Evolutionary conservation across 2,888 invertebrate genomes (phyloP).

Genomic region (Oxycera nigricornis): DNA sequence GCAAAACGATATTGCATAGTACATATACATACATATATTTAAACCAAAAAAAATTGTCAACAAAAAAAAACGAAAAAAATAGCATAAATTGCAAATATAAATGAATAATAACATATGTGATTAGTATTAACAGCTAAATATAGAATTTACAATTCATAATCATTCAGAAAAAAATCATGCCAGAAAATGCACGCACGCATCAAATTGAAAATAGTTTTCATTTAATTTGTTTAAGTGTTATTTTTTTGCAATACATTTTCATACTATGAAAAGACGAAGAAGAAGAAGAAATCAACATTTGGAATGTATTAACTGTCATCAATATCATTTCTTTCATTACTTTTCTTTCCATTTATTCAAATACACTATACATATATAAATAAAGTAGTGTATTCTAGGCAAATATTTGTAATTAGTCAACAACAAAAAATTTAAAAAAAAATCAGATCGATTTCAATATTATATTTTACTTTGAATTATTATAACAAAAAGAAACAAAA

Average conservation of each 20-base stretch:
- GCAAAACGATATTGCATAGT: too few relatives aligned
- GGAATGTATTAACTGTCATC: neutral
- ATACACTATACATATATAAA: neutral
- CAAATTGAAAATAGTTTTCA: too few relatives aligned
- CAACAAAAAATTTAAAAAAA: slow-evolving; percentile 10
- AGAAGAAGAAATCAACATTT: neutral
- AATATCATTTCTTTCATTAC: neutral
- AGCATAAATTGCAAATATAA: too few relatives aligned
- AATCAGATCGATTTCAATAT: neutral
- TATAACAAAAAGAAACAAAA: neutral
- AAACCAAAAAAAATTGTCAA: too few relatives aligned
- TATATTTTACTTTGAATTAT: slow-evolving; percentile 8
- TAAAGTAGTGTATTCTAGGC: slow-evolving; percentile 5
- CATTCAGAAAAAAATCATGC: neutral
- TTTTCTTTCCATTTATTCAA: neutral
- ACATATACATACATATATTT: too few relatives aligned
- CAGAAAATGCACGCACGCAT: neutral
- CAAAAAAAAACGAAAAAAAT: too few relatives aligned
- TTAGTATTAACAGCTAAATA: neutral
- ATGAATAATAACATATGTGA: neutral
- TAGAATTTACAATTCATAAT: neutral
- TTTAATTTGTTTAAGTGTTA: too few relatives aligned
- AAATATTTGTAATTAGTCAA: slow-evolving; percentile 20
- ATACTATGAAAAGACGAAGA: too few relatives aligned
- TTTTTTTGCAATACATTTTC: neutral